Evolutionary conservation across 1,140 invertebrate species (phyloP), one percentile per base, ranked within the genome.

Genomic region (Agraylea sexmaculata): DNA sequence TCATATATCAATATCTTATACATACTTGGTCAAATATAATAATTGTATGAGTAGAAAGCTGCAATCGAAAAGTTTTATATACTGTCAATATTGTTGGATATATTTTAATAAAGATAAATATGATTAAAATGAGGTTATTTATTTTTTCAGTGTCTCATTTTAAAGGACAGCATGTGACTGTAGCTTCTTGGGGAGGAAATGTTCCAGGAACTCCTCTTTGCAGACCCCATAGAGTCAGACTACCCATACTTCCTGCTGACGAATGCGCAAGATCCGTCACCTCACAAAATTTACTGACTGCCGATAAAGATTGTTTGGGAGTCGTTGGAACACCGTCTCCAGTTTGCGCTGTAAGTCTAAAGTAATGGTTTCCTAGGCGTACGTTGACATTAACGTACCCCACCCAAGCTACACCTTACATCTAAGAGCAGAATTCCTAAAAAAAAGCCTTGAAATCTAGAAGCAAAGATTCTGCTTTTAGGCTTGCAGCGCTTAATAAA

Each of bases 151-250:
- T 42, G 15, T 22, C 30, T n/a, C 18, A 17, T 30, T 36, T n/a
- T 21, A 15, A 16, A 15, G 71, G 70, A 2, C 64, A 71, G 52
- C 60, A 70, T 17, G 72, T 66, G 8, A 71, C 68, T 2, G 49
- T 77, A 1, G 56, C 60, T n/a, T 70, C 72, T 13, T 78, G 75
- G 75, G 60, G 66, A 0, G 53, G 55, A 32, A n/a, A n/a, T n/a
- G n/a, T 49, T 45, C 11, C 38, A 43, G 20, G 23, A 31, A 2
- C 32, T 42, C 16, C 44, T 7, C 51, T 56, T 1, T 74, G 69
- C 38, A 47, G 56, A 22, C 67, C 68, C 1, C 54, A 59, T 32
- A 70, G 71, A 53, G 40, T 67, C 18, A 65, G 64, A 10, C 47
- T 72, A 20, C 71, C 70, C 1, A 58, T 71, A 47, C 50, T 73